These are phyloP conservation scores for Gasterosteus nipponicus DNA, from an alignment of 2,113 vertebrate genomes.

Conservation along the genomic window DNA sequence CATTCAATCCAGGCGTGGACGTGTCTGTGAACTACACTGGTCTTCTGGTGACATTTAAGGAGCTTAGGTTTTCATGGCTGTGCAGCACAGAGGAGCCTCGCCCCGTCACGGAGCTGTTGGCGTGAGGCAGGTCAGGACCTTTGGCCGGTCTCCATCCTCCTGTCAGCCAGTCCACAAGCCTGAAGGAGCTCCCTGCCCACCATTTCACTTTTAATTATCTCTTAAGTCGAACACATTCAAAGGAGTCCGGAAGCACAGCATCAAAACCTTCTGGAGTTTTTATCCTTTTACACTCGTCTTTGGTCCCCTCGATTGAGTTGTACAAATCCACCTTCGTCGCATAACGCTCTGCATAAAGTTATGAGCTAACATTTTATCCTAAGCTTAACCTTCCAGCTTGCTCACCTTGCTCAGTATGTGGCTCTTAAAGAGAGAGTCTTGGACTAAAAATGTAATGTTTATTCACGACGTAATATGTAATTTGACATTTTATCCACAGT, in stretches of 20 bases:
- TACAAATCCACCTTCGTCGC: slow-evolving; percentile 14
- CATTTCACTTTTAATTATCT: slow-evolving; percentile 73
- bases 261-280: slow-evolving; percentile 52
- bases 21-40: slow-evolving; percentile 12
- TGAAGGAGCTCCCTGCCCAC: slow-evolving; percentile 47
- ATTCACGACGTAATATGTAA: slow-evolving; percentile 56
- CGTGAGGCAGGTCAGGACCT: slow-evolving; percentile 52
- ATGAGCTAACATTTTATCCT: slow-evolving; percentile 11
- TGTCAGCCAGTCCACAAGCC: slow-evolving; percentile 50
- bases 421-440: slow-evolving; percentile 46
- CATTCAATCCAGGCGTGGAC: slow-evolving; percentile 24
- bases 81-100: slow-evolving; percentile 26
- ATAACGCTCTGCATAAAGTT: slow-evolving; percentile 5
- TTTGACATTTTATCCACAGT: slow-evolving; percentile 51
- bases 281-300: slow-evolving; percentile 18
- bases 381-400: slow-evolving; percentile 23
- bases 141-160: slow-evolving; percentile 64
- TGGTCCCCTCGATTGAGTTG: slow-evolving; percentile 19
- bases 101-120: slow-evolving; percentile 61
- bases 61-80: slow-evolving; percentile 54
- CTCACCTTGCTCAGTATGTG: slow-evolving; percentile 28
- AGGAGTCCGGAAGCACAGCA: slow-evolving; percentile 51
- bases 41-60: slow-evolving; percentile 10
- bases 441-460: slow-evolving; percentile 21
- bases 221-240: slow-evolving; percentile 39